Evolutionary conservation across 35 echinoderm and acorn worm genomes (phyloP), one percentile per base, ranked within the genome.

Genomic region (Stichopus chloronotus): DNA sequence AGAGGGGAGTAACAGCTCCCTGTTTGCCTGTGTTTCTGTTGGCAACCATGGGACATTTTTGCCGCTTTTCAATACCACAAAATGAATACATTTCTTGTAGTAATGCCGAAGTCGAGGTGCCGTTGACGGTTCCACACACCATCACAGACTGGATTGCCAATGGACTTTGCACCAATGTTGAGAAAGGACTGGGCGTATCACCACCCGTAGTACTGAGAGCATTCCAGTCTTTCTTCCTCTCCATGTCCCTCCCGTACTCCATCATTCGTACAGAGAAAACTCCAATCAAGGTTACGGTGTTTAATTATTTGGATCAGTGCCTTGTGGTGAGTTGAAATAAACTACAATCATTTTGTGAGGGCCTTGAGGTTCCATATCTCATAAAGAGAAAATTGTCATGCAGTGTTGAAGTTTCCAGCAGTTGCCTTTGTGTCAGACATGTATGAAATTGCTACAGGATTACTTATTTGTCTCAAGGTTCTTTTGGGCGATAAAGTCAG

Each of bases 181-280:
- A 94, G 57, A 54, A 92, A 9, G 93, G 93, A 61, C 9, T 96
- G 9, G 95, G 95, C 23, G 78, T 96, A n/a, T 79, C 95, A 4
- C 68, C 88, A 56, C 43, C 90, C 4, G 59, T 89, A 22, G 19
- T 55, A 1, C 81, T 96, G 16, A 20, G 59, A 16, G 93, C 93
- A 19, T 96, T 96, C 93, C 93, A 96, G 81, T 93, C 95, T 11
- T 96, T 96, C 93, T 96, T 96, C 86, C 81, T 96, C 6, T 91
- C 95, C 14, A 74, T 87, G 30, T 88, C 89, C 2, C 93, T 96
- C 7, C 95, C 95, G 65, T 96, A 96, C 59, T 96, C 95, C 6
- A 93, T 94, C 21, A 96, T 96, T 55, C 90, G 95, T 23, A 87
- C 78, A 17, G 95, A 96, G 78, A 94, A 94, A 78, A 83, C 94